Evolutionary conservation across 1,140 invertebrate genomes (phyloP), one percentile per base, ranked within the genome.

Genomic region (Wasmannia auropunctata): DNA sequence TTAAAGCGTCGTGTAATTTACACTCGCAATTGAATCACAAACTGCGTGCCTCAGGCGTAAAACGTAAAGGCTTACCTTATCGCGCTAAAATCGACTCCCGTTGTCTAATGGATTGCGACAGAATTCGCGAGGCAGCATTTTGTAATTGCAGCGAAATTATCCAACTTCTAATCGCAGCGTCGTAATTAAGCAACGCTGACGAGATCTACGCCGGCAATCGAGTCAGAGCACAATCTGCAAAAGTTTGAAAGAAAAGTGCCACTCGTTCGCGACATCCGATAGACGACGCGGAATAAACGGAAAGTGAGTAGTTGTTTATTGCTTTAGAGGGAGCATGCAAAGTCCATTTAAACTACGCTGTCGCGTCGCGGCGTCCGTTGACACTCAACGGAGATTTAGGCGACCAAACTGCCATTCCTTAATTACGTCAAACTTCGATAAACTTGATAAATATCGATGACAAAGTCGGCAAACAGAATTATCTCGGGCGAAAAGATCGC

Each of bases 301-400:
- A 81, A 46, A 25, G 34, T 28, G 69, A 83, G 34, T 34, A 56
- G 65, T 46, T 72, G 79, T 56, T 81, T 70, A 74, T 72, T 72
- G 67, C 79, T 74, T 72, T 46, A 74, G 28, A 51, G 37, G 25
- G 19, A 72, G 79, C 67, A 83, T 72, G 79, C 79, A 83, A 83
- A 83, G 67, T 74, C 79, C 51, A 83, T 83, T 83, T 83, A 83
- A 83, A 74, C 67, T 83, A 58, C 37, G 28, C 10, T 43, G 60
- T 51, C 43, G 31, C 43, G 19, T 46, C 37, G 25, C 49, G 37
- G 25, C 7, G 28, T 31, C 11, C 51, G 25, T 72, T 83, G 37
- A 74, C 79, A 58, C 28, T 83, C 67, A 40, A 83, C 54, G 67
- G n/a, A 83, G 67, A 83, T 72, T 83, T 74, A 74, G 51, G 10